Conservation (phyloP, 2,888 invertebrate genomes). For the Patella depressa region DNA sequence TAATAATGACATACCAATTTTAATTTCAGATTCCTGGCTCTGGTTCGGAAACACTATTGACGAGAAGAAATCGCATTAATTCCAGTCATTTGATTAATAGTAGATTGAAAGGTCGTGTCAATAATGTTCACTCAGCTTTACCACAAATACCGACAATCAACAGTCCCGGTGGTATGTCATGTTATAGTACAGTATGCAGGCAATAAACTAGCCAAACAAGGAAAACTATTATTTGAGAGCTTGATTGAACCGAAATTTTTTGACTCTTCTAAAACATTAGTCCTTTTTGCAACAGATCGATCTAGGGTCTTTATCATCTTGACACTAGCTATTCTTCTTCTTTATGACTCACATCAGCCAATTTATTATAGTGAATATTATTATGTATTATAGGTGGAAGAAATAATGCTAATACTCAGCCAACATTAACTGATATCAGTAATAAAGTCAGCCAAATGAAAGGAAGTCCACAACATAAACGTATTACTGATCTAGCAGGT, state of each 20-base stretch:
- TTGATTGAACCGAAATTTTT: no score
- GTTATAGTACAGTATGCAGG: no score
- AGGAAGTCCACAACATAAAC: conserved; percentile 47
- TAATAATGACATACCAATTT: not conserved
- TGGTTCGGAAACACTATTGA: conserved; percentile 43
- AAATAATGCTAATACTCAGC: conserved; percentile 34
- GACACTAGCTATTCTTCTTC: no score
- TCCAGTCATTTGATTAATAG: conserved; percentile 51
- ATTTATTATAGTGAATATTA: not conserved
- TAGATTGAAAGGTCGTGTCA: conserved; percentile 47
- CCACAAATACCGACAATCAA: conserved; percentile 44
- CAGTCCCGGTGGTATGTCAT: conserved; percentile 29
- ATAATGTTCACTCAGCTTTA: conserved; percentile 41
- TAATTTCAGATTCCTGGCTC: conserved; percentile 41
- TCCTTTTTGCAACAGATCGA: no score
- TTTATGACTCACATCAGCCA: no score
- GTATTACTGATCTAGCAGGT: conserved; percentile 47
- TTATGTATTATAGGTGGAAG: conserved; percentile 22
- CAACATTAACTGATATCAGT: conserved; percentile 38
- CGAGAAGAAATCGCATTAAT: conserved; percentile 54
- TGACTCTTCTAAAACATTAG: no score
- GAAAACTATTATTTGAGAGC: no score
- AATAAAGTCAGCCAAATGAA: conserved; percentile 38
- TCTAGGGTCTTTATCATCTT: no score
- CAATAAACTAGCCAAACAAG: no score